Percentiles rank a stretch among this genome's conserved stretches.
These are phyloP conservation scores for Gonocerus acuteangulatus DNA, from an alignment of 2,888 invertebrate genomes.

Conservation along the genomic window DNA sequence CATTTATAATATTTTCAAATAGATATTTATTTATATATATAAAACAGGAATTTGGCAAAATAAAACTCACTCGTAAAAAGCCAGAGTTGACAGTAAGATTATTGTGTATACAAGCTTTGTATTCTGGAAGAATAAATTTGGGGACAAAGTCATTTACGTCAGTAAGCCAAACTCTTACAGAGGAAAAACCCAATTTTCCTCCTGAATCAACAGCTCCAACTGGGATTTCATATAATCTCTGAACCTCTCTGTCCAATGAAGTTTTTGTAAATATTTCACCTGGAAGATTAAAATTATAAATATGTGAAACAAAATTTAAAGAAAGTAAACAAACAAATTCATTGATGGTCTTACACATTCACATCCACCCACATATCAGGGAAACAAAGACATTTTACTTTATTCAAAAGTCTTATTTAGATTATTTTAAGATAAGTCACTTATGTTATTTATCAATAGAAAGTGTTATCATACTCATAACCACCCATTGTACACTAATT, in stretches of 20 bases:
- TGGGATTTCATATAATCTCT: constrained; percentile 63
- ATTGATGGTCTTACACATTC: not conserved
- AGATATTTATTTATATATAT: too few relatives aligned
- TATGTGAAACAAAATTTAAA: not conserved
- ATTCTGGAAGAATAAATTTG: constrained; percentile 64
- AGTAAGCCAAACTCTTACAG: constrained; percentile 67
- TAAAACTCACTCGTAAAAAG: constrained; percentile 56
- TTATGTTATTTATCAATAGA: too few relatives aligned
- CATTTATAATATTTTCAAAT: too few relatives aligned
- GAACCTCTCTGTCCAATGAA: constrained; percentile 63
- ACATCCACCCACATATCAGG: not conserved
- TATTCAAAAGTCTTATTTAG: not conserved
- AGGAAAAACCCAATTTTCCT: constrained; percentile 65
- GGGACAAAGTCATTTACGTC: constrained; percentile 83
- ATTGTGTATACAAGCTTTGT: constrained; percentile 62
- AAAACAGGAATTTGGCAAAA: too few relatives aligned
- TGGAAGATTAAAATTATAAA: constrained; percentile 41
- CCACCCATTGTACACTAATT: too few relatives aligned
- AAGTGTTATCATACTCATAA: too few relatives aligned
- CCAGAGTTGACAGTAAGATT: constrained; percentile 52
- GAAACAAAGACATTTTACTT: not conserved
- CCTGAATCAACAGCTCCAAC: constrained; percentile 77
- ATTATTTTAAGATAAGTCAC: too few relatives aligned
- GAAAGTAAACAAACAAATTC: not conserved
- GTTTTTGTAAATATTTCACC: constrained; percentile 38